A percentile compares a stretch with the other conserved stretches of the same genome.
These are phyloP conservation scores for Tachina lurida DNA, from an alignment of 2,888 invertebrate genomes.

Conservation along the genomic window DNA sequence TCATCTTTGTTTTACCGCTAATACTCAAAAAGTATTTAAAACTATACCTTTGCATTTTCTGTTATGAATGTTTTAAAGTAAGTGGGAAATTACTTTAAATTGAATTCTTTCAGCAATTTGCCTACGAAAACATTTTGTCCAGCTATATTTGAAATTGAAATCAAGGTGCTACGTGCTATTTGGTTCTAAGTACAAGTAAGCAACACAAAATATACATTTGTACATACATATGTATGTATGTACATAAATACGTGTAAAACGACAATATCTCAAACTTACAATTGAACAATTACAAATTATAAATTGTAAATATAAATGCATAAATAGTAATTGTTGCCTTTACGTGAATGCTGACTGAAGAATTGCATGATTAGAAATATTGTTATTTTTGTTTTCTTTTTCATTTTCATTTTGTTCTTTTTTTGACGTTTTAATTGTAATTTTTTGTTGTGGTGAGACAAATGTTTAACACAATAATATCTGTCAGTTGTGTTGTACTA, in stretches of 20 bases:
- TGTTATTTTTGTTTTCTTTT: constrained; percentile 13
- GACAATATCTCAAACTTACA: constrained; percentile 27
- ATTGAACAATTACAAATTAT: constrained; percentile 39
- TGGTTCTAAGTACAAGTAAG: too few relatives aligned
- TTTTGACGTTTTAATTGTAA: constrained; percentile 60
- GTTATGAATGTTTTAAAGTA: too few relatives aligned
- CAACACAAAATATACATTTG: too few relatives aligned
- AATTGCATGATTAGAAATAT: constrained; percentile 26
- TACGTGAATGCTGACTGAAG: constrained; percentile 42
- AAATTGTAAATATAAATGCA: constrained; percentile 29
- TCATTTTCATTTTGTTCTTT: constrained; percentile 11
- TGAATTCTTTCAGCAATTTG: too few relatives aligned
- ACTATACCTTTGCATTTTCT: too few relatives aligned
- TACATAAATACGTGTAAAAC: neutral
- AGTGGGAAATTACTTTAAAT: too few relatives aligned
- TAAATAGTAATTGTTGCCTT: constrained; percentile 46
- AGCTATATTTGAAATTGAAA: too few relatives aligned
- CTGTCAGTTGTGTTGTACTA: neutral
- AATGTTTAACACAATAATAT: constrained; percentile 59
- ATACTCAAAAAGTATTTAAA: too few relatives aligned
- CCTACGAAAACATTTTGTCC: too few relatives aligned
- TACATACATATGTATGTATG: neutral
- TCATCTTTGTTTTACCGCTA: too few relatives aligned
- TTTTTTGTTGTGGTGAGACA: constrained; percentile 27
- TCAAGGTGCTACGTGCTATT: too few relatives aligned